phyloP scores from a whole-genome alignment of 1,140 invertebrate species.

The Formica exsecta region DNA sequence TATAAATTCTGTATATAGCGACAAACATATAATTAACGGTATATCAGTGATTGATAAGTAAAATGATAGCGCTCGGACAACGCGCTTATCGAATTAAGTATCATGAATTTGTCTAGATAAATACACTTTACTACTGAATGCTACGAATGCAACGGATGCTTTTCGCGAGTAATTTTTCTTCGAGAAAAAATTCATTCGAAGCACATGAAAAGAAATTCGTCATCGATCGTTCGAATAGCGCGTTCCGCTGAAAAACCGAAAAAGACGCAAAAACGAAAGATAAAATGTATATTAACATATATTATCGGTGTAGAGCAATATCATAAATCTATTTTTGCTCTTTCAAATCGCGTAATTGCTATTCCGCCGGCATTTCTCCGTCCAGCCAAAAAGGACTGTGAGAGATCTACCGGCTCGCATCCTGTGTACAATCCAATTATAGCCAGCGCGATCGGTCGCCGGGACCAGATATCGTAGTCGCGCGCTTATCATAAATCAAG shows the following conservation, averaged over 20 bases:
- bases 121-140: background rate
- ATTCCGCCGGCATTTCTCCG: slow-evolving; percentile 27
- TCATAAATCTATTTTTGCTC: slow-evolving; percentile 22
- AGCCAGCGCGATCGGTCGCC: slow-evolving; percentile 46
- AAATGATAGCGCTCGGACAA: background rate
- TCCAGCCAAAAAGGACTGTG: slow-evolving; percentile 25
- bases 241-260: background rate
- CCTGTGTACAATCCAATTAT: slow-evolving; percentile 63
- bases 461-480: slow-evolving; percentile 53
- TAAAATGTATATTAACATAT: background rate
- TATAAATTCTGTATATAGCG: background rate
- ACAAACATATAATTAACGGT: slow-evolving; percentile 19
- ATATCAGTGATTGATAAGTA: slow-evolving; percentile 2
- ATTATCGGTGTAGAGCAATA: background rate
- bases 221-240: background rate
- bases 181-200: background rate
- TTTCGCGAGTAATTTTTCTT: too few species aligned
- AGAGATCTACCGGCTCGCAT: slow-evolving; percentile 38
- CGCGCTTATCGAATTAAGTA: background rate
- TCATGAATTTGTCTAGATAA: background rate
- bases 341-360: slow-evolving; percentile 38
- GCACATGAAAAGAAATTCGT: background rate
- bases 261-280: background rate
- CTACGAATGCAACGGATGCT: background rate
- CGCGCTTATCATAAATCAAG: slow-evolving; percentile 64